Percentiles rank a stretch among this genome's conserved stretches.
These are phyloP conservation scores for Augochlora pura DNA, from an alignment of 1,140 invertebrate species.

Conservation along the genomic window DNA sequence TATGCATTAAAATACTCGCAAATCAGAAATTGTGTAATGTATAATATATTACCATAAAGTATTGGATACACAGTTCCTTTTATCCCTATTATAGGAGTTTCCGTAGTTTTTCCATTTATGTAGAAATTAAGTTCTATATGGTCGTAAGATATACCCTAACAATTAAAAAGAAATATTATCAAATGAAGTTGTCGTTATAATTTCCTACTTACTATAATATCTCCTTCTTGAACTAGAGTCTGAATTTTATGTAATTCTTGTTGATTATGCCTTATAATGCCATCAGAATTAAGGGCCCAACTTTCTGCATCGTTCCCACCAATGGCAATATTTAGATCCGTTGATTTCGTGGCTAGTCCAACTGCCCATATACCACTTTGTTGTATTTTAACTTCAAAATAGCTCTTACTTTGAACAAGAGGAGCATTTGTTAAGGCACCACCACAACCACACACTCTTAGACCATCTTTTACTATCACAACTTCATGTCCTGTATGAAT, in stretches of 20 bases:
- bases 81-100: slow-evolving; percentile 92
- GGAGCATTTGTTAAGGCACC: slow-evolving; percentile 96
- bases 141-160: slow-evolving; percentile 94
- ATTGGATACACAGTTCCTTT: slow-evolving; percentile 95
- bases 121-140: slow-evolving; percentile 98
- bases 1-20: slow-evolving; percentile 21
- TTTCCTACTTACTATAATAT: slow-evolving; percentile 88
- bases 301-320: slow-evolving; percentile 94
- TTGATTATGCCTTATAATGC: slow-evolving; percentile 91
- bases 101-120: slow-evolving; percentile 93
- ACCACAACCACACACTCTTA: slow-evolving; percentile 96
- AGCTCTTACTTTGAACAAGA: slow-evolving; percentile 97
- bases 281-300: slow-evolving; percentile 96
- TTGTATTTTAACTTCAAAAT: slow-evolving; percentile 99
- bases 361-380: slow-evolving; percentile 97
- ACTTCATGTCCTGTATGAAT: slow-evolving; percentile 93
- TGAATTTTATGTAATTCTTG: slow-evolving; percentile 88
- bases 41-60: slow-evolving; percentile 89
- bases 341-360: slow-evolving; percentile 93
- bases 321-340: slow-evolving; percentile 90
- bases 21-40: background rate
- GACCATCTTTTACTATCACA: slow-evolving; percentile 97
- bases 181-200: background rate
- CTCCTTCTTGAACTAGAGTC: slow-evolving; percentile 92
- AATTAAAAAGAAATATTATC: slow-evolving; percentile 61